A percentile compares a stretch with the other conserved stretches of the same genome.
These are phyloP conservation scores for Callospermophilus lateralis DNA, from an alignment of 2,113 vertebrate genomes.

Conservation along the genomic window DNA sequence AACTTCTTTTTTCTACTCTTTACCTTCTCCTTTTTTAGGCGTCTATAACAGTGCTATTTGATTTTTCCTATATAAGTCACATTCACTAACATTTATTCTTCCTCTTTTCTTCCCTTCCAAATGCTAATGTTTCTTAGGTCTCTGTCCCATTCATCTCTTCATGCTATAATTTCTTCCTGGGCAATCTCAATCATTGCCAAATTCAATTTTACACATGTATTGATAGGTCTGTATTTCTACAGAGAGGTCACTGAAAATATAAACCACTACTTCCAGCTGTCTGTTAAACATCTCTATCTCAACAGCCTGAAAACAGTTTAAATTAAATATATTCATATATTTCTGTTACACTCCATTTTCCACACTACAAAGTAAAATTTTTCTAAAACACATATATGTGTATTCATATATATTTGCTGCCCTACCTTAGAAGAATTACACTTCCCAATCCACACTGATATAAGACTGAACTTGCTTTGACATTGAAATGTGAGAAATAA, in stretches of 20 bases:
- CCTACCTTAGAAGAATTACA: not conserved
- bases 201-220: not conserved
- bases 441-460: not conserved
- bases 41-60: not conserved
- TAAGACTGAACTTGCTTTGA: not conserved
- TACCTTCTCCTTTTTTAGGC: not conserved
- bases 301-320: not conserved
- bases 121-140: not conserved
- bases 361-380: not conserved
- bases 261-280: not conserved
- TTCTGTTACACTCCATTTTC: not conserved
- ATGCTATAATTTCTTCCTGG: not conserved
- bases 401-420: not conserved
- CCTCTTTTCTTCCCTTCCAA: not conserved
- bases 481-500: not conserved
- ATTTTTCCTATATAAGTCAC: not conserved
- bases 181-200: not conserved
- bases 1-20: not conserved
- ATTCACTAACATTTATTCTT: constrained; percentile 2
- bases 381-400: not conserved
- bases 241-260: not conserved
- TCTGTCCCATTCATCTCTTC: not conserved
- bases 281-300: not conserved
- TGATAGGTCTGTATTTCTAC: not conserved
- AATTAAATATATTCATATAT: not conserved